Base-by-base conservation (phyloP, 2,113 vertebrate species). In the Periophthalmodon schlosseri region DNA sequence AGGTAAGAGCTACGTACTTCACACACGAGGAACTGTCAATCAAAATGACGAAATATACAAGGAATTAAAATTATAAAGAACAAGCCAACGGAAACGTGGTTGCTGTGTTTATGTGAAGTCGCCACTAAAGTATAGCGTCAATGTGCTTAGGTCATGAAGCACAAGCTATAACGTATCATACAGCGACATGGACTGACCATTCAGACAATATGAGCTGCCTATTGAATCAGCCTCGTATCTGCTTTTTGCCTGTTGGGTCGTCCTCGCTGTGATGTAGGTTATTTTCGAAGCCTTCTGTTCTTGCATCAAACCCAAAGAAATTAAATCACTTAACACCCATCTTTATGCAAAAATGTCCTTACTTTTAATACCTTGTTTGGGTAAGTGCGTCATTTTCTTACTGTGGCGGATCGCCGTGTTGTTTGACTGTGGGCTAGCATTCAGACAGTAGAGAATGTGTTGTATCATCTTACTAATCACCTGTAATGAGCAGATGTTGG, bases 401-500 rank as follows among this genome's bases (percentile, higher is more conserved):
- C 75, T 76, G 46, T 57, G 21, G 58, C 58, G 63, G 72, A 33
- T 70, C 39, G 77, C 44, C 65, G 49, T 70, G 70, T 76, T 77
- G 34, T 76, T 74, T 73, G 56, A 81, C 73, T 80, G 69, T 71
- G 72, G 81, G 75, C 74, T 82, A 73, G 63, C 72, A 82, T 84
- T 88, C 89, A 76, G 69, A 87, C 50, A 44, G 67, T 52, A 34
- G 74, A 70, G 71, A 83, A 77, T 50, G 60, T 79, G 69, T 74
- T 78, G 56, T 66, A 85, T 84, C 73, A 78, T 82, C 60, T 80
- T 34, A 21, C 85, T 88, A 91, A 90, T 91, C 86, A 91, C 82
- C 86, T 81, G 82, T 75, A 85, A 87, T 81, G 82, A 91, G 78
- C 85, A 86, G 88, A 91, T 91, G 85, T 73, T 82, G 80, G 72